phyloP scores from a whole-genome alignment of 2,113 vertebrate species.

The Microtus oregoni region DNA sequence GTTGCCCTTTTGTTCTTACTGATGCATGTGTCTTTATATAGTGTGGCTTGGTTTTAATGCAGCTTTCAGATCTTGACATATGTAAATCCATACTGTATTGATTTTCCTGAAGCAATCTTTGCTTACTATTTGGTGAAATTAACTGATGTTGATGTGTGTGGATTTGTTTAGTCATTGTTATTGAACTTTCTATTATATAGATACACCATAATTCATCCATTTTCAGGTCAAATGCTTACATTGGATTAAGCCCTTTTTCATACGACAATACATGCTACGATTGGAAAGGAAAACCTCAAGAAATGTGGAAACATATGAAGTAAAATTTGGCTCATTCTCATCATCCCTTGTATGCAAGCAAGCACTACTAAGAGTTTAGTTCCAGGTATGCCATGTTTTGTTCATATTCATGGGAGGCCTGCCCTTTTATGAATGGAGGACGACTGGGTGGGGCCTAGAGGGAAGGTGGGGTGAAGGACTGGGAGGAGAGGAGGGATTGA shows the following conservation, averaged over 20 bases:
- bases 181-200: background rate
- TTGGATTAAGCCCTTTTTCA: constrained; percentile 7
- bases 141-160: background rate
- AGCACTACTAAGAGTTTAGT: background rate
- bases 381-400: background rate
- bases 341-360: background rate
- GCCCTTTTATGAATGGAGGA: background rate
- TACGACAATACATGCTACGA: background rate
- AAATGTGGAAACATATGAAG: background rate
- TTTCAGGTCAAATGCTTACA: constrained; percentile 5
- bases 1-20: constrained; percentile 8
- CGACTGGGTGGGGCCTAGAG: background rate
- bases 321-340: background rate
- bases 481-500: background rate
- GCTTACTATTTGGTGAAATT: background rate
- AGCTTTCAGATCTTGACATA: background rate
- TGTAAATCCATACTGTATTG: background rate
- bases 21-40: background rate
- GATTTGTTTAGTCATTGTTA: background rate
- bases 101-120: constrained; percentile 19
- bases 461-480: background rate
- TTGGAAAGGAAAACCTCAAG: constrained; percentile 12
- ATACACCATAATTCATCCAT: background rate
- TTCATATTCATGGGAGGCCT: background rate
- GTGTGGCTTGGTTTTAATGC: background rate